These are phyloP conservation scores for Saiga tatarica DNA, from an alignment of 2,113 vertebrate genomes.

Conservation along the genomic window DNA sequence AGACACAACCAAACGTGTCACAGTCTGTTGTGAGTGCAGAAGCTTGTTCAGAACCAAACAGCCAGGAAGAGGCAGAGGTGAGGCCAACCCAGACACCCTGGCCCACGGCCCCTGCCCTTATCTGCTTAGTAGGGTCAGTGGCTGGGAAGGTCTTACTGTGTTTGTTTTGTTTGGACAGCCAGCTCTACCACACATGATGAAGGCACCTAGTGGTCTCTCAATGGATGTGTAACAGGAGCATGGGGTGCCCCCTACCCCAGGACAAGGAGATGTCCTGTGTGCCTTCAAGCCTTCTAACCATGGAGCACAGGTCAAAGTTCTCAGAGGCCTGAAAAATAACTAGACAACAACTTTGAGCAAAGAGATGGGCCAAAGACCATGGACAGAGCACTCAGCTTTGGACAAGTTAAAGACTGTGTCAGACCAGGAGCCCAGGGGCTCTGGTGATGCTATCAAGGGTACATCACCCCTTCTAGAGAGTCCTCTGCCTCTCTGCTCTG, in stretches of 20 bases:
- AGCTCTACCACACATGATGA: not conserved
- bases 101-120: not conserved
- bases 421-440: not conserved
- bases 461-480: not conserved
- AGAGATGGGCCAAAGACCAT: not conserved
- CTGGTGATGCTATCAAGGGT: too few species aligned
- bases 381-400: not conserved
- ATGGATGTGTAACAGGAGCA: not conserved
- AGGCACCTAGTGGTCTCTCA: not conserved
- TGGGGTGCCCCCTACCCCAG: too few species aligned
- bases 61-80: not conserved
- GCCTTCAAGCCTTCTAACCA: not conserved
- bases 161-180: not conserved
- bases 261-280: not conserved
- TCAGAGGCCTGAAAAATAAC: not conserved
- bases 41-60: not conserved
- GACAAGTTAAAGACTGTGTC: not conserved
- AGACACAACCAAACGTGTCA: not conserved
- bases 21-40: not conserved
- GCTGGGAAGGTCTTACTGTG: not conserved
- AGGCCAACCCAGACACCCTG: not conserved
- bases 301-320: not conserved
- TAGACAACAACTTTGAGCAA: not conserved
- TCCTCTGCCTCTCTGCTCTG: not conserved
- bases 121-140: accelerated